Evolutionary conservation across 2,888 invertebrate species (phyloP).

Genomic region (Trichogramma dendrolimi): DNA sequence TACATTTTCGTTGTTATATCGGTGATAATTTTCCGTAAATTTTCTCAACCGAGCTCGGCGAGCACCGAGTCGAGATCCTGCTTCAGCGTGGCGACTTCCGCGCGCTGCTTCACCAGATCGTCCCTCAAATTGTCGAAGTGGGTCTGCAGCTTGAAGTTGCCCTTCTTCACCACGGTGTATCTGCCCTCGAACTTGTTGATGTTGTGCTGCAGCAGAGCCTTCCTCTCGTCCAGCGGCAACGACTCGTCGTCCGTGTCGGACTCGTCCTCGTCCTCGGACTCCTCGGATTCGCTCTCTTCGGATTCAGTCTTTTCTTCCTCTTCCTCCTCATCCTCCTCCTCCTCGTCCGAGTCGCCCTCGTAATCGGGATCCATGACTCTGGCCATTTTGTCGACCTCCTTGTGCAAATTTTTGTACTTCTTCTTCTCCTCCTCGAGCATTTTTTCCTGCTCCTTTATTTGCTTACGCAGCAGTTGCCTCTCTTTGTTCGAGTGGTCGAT

Average conservation of each 20-base stretch:
- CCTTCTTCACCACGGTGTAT: constrained; percentile 77
- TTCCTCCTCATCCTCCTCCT: constrained; percentile 60
- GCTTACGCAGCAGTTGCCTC: constrained; percentile 70
- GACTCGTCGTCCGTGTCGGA: constrained; percentile 65
- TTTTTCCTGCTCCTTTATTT: constrained; percentile 76
- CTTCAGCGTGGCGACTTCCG: constrained; percentile 71
- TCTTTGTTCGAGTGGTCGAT: constrained; percentile 73
- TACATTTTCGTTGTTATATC: background rate
- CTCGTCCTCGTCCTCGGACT: constrained; percentile 50
- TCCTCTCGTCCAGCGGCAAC: constrained; percentile 52
- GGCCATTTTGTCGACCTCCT: constrained; percentile 89
- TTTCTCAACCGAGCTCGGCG: constrained; percentile 66
- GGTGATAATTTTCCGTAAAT: background rate
- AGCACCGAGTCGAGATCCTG: constrained; percentile 82
- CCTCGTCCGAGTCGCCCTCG: constrained; percentile 67
- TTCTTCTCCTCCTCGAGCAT: constrained; percentile 75
- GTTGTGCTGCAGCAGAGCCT: constrained; percentile 45
- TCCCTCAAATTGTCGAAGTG: constrained; percentile 85
- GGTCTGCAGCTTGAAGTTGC: constrained; percentile 80
- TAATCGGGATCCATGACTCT: constrained; percentile 78
- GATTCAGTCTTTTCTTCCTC: constrained; percentile 51
- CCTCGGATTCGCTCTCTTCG: constrained; percentile 58
- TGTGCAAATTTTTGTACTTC: constrained; percentile 77
- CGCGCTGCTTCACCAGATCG: constrained; percentile 77
- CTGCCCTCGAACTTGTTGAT: constrained; percentile 59